phyloP scores from a whole-genome alignment of 2,797 vertebrate species.

The Acropternis orthonyx region DNA sequence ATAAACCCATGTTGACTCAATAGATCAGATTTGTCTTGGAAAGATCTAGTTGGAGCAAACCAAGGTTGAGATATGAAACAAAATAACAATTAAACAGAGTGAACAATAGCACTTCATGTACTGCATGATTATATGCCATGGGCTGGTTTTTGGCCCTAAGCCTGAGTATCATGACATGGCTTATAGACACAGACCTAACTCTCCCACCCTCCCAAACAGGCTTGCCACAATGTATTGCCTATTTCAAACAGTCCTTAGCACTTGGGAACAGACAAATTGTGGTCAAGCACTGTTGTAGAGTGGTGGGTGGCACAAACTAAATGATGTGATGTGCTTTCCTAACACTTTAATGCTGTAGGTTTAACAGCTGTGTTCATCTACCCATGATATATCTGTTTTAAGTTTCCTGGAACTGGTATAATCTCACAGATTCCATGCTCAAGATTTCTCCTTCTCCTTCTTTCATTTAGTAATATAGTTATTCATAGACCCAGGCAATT shows the following conservation, averaged over 20 bases:
- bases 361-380: background rate
- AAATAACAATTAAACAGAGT: background rate
- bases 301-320: background rate
- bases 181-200: background rate
- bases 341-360: background rate
- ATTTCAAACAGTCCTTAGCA: background rate
- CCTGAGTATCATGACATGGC: background rate
- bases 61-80: background rate
- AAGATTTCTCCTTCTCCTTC: background rate
- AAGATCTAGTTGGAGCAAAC: background rate
- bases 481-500: background rate
- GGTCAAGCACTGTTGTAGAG: background rate
- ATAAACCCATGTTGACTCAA: background rate
- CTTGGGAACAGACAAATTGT: fast-evolving
- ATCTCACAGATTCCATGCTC: background rate
- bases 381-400: background rate
- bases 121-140: background rate
- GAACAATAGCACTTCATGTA: background rate
- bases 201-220: background rate
- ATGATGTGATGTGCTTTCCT: background rate
- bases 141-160: background rate
- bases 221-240: background rate
- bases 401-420: background rate
- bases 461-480: background rate
- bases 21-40: background rate